These are phyloP conservation scores for Bombyx huttoni DNA, from an alignment of 2,888 invertebrate species.

Conservation along the genomic window DNA sequence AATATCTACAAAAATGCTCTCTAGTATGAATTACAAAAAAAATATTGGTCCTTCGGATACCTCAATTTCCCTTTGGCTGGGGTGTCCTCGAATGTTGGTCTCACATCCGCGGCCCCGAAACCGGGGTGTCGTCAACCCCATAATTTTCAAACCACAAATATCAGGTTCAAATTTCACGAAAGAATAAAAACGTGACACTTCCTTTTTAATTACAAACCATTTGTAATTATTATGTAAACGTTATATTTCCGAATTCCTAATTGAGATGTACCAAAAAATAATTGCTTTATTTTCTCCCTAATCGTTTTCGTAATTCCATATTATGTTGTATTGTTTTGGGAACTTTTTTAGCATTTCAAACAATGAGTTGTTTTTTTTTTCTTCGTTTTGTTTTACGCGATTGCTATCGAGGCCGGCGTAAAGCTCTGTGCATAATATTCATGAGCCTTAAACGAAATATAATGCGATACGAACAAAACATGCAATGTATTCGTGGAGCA, in stretches of 20 bases:
- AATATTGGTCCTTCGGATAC: not conserved
- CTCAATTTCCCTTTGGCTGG: not conserved
- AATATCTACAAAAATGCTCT: too few species aligned
- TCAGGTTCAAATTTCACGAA: not conserved
- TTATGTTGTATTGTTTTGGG: not conserved
- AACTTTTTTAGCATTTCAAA: not conserved
- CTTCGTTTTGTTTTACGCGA: too few species aligned
- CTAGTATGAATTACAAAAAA: not conserved
- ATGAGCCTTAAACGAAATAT: too few species aligned
- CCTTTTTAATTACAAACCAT: not conserved
- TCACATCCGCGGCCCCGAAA: conserved; percentile 5
- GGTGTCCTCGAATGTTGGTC: conserved; percentile 5
- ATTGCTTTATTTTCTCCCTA: not conserved
- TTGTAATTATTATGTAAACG: not conserved
- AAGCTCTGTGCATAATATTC: too few species aligned
- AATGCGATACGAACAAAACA: too few species aligned
- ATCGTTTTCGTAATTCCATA: not conserved
- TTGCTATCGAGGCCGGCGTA: too few species aligned
- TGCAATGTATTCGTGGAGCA: too few species aligned
- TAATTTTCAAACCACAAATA: not conserved
- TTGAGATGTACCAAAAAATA: conserved; percentile 3
- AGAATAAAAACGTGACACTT: too few species aligned
- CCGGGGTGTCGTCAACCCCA: conserved; percentile 3
- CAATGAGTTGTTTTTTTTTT: too few species aligned
- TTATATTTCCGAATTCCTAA: not conserved